phyloP scores from a whole-genome alignment of 2,888 invertebrate genomes.

The Drosophila ezoana region DNA sequence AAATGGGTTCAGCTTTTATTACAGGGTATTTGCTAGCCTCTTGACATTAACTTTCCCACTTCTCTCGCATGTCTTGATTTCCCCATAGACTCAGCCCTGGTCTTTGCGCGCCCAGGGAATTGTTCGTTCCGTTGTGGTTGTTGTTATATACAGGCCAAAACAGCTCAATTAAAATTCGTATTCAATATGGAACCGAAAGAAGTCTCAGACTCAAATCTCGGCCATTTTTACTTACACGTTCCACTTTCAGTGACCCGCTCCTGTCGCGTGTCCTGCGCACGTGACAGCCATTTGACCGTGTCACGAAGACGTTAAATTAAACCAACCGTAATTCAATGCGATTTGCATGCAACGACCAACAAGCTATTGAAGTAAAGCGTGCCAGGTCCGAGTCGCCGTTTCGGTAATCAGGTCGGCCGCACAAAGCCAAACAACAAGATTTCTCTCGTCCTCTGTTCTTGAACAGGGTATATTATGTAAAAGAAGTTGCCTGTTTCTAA shows the following conservation, averaged over 20 bases:
- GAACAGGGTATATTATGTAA: not conserved
- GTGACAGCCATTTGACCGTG: constrained; percentile 55
- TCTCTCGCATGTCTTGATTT: constrained; percentile 34
- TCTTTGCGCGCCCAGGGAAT: constrained; percentile 1
- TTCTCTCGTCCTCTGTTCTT: not conserved
- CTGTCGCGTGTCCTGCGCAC: constrained; percentile 47
- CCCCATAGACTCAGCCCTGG: constrained; percentile 24
- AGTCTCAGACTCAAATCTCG: not conserved
- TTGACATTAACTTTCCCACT: not conserved
- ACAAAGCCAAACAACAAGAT: constrained; percentile 33
- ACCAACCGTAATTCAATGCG: constrained; percentile 41
- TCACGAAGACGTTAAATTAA: constrained; percentile 41
- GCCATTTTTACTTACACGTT: constrained; percentile 21
- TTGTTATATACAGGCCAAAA: too few species aligned
- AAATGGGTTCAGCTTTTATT: too few species aligned
- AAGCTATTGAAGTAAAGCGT: constrained; percentile 46
- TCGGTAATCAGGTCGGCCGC: constrained; percentile 52
- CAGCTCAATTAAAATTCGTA: constrained; percentile 21
- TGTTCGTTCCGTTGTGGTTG: constrained; percentile 2
- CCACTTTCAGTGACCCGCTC: constrained; percentile 3
- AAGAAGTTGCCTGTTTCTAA: not conserved
- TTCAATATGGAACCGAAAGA: constrained; percentile 1
- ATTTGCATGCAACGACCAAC: constrained; percentile 63
- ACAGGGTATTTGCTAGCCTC: constrained; percentile 6
- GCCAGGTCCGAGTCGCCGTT: constrained; percentile 12